Conservation (phyloP, 2,113 vertebrate genomes). For the Damaliscus lunatus region DNA sequence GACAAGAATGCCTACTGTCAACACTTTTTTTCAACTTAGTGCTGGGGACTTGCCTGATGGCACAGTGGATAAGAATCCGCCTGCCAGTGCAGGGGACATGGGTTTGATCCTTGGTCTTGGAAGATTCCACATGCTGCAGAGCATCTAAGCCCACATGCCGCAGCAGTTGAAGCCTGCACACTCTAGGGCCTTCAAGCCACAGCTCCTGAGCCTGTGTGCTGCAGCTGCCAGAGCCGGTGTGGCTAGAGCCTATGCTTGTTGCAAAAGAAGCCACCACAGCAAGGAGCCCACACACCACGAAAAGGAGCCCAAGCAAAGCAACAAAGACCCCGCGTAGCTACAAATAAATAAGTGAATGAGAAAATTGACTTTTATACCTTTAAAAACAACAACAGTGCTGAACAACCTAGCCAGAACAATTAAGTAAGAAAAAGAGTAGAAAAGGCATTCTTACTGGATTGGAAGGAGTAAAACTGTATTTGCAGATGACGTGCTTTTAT, state of each 20-base stretch:
- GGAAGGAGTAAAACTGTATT: not conserved
- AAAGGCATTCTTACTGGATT: not conserved
- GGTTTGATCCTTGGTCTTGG: not conserved
- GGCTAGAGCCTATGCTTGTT: not conserved
- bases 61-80: not conserved
- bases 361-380: not conserved
- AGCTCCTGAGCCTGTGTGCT: not conserved
- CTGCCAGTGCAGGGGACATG: not conserved
- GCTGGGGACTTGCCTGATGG: not conserved
- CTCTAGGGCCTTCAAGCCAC: not conserved
- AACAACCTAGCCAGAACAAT: not conserved
- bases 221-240: not conserved
- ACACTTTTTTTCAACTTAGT: not conserved
- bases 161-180: not conserved
- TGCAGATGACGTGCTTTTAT: not conserved
- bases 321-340: not conserved
- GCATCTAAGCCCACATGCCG: not conserved
- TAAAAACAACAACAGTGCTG: not conserved
- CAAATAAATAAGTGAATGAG: not conserved
- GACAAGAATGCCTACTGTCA: not conserved
- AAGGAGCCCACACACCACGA: not conserved
- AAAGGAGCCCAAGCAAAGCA: not conserved
- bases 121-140: not conserved
- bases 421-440: not conserved
- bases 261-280: not conserved